Conservation (phyloP, 1,140 invertebrate species). For the Neomicropteryx cornuta region DNA sequence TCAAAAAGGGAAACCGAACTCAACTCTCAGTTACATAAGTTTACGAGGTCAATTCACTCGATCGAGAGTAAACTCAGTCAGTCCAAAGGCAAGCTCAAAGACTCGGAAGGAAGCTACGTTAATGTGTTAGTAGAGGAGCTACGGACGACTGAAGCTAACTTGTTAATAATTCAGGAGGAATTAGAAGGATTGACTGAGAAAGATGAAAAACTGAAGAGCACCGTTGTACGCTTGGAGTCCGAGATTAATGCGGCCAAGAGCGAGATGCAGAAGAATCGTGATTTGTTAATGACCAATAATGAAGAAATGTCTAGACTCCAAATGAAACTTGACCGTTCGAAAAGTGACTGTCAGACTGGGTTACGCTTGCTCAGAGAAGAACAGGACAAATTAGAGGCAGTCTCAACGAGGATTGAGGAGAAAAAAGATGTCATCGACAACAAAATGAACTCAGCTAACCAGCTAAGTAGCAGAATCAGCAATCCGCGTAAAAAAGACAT, state of each 20-base stretch:
- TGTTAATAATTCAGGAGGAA: conserved; percentile 20
- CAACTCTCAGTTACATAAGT: conserved; percentile 12
- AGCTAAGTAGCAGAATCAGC: conserved; percentile 28
- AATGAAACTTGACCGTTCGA: conserved; percentile 22
- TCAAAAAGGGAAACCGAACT: background rate
- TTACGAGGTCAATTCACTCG: conserved; percentile 2
- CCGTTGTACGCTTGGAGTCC: no score
- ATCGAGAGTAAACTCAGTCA: conserved; percentile 12
- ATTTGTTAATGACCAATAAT: no score
- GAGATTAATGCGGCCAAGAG: no score
- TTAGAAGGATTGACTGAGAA: conserved; percentile 11
- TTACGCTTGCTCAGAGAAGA: conserved; percentile 21
- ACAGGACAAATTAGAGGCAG: conserved; percentile 21
- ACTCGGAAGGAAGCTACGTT: conserved; percentile 30
- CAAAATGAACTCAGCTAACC: conserved; percentile 20
- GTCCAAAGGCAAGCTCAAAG: conserved; percentile 21
- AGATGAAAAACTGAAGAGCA: no score
- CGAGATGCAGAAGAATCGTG: no score
- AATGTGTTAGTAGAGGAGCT: conserved; percentile 34
- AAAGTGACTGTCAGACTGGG: conserved; percentile 15
- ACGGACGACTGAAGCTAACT: conserved; percentile 28
- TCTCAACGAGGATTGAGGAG: conserved; percentile 23
- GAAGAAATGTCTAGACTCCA: conserved; percentile 26
- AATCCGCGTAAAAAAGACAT: conserved; percentile 24
- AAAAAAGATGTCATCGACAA: conserved; percentile 22